A percentile compares a stretch with the other conserved stretches of the same genome.
phyloP scores from a whole-genome alignment of 2,113 vertebrate genomes.

The Neodontobutis hainanensis region DNA sequence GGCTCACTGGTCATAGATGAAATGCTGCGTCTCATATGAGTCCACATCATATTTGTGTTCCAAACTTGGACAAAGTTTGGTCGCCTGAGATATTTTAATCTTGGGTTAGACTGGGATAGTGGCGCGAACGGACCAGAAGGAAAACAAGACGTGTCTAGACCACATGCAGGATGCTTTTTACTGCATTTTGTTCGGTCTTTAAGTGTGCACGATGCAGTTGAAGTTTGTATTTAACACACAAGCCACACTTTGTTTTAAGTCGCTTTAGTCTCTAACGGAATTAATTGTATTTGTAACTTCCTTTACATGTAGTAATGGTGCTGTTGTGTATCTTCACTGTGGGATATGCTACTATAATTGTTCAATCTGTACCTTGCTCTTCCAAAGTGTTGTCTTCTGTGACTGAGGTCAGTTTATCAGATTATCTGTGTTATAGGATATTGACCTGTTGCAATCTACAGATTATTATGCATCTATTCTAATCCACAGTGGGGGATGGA shows the following conservation, averaged over 20 bases:
- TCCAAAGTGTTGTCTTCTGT: constrained; percentile 16
- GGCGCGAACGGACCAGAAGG: constrained; percentile 40
- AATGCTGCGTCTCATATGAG: constrained; percentile 41
- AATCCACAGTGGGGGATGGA: constrained; percentile 56
- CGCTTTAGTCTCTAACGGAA: background rate
- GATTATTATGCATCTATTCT: constrained; percentile 69
- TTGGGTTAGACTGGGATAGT: constrained; percentile 46
- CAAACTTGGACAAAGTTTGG: constrained; percentile 47
- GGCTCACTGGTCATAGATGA: background rate
- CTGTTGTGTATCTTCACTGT: no score
- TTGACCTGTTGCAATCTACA: constrained; percentile 47
- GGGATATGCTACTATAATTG: no score
- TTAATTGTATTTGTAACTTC: background rate
- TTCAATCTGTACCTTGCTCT: no score
- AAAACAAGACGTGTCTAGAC: constrained; percentile 63
- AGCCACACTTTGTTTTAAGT: background rate
- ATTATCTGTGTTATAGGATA: constrained; percentile 52
- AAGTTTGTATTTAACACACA: background rate
- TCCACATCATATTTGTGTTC: constrained; percentile 59
- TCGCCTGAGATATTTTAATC: constrained; percentile 63
- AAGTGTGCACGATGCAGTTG: constrained; percentile 15
- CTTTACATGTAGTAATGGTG: no score
- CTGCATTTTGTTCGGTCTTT: constrained; percentile 43
- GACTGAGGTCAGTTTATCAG: constrained; percentile 41
- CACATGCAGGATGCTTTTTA: constrained; percentile 53